A percentile compares a stretch with the other conserved stretches of the same genome.
Evolutionary conservation across 2,113 vertebrate species (phyloP).

Genomic region (Phrynosoma platyrhinos): DNA sequence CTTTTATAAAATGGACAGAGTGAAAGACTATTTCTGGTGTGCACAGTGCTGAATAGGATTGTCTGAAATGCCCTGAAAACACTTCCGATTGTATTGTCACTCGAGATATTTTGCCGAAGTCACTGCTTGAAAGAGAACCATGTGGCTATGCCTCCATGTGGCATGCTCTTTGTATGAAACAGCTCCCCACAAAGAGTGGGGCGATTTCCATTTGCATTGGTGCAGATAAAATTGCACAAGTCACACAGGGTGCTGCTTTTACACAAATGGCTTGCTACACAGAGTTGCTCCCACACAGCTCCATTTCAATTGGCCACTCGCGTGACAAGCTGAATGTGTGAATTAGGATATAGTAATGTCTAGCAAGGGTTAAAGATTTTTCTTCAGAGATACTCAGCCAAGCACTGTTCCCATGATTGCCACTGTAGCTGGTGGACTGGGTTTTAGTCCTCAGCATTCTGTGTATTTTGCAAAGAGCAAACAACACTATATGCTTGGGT

Average conservation of each 20-base stretch:
- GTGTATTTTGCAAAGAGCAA: not conserved
- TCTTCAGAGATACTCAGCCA: not conserved
- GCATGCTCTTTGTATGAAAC: not conserved
- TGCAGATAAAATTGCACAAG: not conserved
- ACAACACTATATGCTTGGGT: not conserved
- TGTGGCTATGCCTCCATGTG: not conserved
- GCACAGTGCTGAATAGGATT: not conserved
- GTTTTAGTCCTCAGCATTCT: not conserved
- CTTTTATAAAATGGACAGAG: not conserved
- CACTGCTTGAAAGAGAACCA: not conserved
- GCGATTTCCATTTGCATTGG: not conserved
- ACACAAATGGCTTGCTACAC: not conserved
- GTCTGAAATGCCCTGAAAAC: not conserved
- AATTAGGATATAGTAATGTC: not conserved
- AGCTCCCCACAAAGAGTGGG: not conserved
- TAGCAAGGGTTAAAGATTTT: not conserved
- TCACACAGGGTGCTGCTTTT: not conserved
- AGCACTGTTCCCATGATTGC: not conserved
- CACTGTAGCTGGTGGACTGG: not conserved
- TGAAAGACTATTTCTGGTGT: not conserved
- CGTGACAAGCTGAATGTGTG: not conserved
- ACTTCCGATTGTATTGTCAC: not conserved
- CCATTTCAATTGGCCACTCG: not conserved
- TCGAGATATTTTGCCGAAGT: not conserved
- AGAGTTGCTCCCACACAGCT: constrained; percentile 1